phyloP scores from a whole-genome alignment of 1,140 invertebrate genomes.

The Stegodyphus dumicola region DNA sequence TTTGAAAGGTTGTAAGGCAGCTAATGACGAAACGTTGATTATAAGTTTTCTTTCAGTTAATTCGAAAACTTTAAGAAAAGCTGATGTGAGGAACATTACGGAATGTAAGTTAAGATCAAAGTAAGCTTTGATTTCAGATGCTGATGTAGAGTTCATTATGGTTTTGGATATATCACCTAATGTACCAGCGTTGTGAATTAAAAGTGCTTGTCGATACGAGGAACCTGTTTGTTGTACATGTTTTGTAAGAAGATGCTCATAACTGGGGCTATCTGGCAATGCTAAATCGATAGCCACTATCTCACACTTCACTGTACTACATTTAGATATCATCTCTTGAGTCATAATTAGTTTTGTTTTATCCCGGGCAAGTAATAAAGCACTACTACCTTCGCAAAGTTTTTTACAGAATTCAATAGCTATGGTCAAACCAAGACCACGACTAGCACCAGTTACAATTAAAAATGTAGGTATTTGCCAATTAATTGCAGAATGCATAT shows the following conservation, averaged over 20 bases:
- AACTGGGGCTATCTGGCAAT: conserved; percentile 65
- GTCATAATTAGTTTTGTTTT: conserved; percentile 71
- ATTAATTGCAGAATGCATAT: conserved; percentile 16
- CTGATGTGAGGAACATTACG: conserved; percentile 80
- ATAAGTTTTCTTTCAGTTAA: conserved; percentile 72
- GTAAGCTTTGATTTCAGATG: conserved; percentile 71
- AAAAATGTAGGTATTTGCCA: conserved; percentile 50
- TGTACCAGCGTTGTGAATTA: conserved; percentile 92
- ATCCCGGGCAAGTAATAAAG: conserved; percentile 83
- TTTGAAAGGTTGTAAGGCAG: conserved; percentile 80
- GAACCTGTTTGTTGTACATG: conserved; percentile 74
- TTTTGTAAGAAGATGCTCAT: conserved; percentile 66
- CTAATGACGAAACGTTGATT: conserved; percentile 90
- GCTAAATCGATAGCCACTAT: conserved; percentile 67
- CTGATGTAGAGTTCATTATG: conserved; percentile 71
- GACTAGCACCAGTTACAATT: conserved; percentile 86
- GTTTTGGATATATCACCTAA: conserved; percentile 79
- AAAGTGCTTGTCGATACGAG: conserved; percentile 77
- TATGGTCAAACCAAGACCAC: conserved; percentile 85
- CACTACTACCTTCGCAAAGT: conserved; percentile 75
- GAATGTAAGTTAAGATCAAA: conserved; percentile 85
- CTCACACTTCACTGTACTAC: conserved; percentile 64
- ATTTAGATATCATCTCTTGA: conserved; percentile 73
- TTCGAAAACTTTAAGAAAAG: conserved; percentile 76
- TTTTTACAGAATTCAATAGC: conserved; percentile 77